Base-by-base conservation (phyloP, 2,888 invertebrate genomes). In the Cephus pygmeus region DNA sequence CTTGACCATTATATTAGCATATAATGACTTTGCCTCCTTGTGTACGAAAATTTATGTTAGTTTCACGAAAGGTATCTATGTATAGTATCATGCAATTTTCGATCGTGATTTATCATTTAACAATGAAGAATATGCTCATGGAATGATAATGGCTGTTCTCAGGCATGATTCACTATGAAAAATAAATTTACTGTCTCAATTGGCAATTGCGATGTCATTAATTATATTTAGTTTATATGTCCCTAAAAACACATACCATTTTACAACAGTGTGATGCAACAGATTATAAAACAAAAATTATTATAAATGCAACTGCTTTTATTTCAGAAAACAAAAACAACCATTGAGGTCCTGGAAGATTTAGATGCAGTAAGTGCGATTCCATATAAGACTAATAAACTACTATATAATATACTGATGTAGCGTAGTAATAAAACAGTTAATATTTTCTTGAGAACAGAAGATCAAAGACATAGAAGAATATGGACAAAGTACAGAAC, bases 391-490 rank as follows among this genome's bases (percentile, higher is more conserved):
- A 9, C 23, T 71, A 30, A 31, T 33, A 71, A 30, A 2, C 31
- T 30, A 12, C 12, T 34, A 71, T 3, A 0, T 71, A 71, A 71
- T 34, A 31, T 71, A 71, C 31, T 33, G 9, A 12, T 71, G 31
- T 31, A 71, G 31, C 34, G 12, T 33, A 33, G 34, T 31, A 34
- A 33, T 31, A 71, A 31, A 71, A 30, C 6, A 31, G 12, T 31
- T n/a, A 71, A 31, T 78, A 75, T 82, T 79, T 84, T 83, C 84
- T 77, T 76, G 73, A 84, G 87, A 74, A 74, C 84, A 94, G 92
- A 95, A 97, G 89, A 97, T 98, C 76, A 94, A 94, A 86, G 93
- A 94, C 68, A 96, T 98, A 78, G 97, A 98, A 89, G 94, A 95
- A 88, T 97, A 96, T 92, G 95, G 96, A 31, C 93, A 95, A 76